Evolutionary conservation across 2,888 invertebrate species (phyloP).

Genomic region (Dasysyrphus albostriatus): DNA sequence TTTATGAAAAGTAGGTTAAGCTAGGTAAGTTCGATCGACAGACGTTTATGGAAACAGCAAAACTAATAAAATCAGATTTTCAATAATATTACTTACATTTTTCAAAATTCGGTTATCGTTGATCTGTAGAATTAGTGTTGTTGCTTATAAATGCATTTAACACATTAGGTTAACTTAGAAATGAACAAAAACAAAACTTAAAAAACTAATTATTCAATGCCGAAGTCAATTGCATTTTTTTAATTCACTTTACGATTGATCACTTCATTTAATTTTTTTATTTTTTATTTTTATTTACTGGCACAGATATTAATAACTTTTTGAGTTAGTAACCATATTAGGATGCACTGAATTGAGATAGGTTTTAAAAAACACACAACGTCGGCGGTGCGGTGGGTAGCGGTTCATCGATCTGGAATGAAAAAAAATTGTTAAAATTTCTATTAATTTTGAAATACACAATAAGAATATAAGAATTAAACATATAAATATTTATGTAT

Average conservation of each 20-base stretch:
- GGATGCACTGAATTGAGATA: background rate
- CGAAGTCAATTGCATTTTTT: slow-evolving; percentile 4
- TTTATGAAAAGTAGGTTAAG: no score
- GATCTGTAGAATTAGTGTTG: background rate
- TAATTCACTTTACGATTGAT: background rate
- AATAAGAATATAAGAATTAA: background rate
- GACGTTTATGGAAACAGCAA: no score
- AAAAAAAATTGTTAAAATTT: background rate
- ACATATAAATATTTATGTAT: background rate
- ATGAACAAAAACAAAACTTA: background rate
- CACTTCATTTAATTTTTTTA: background rate
- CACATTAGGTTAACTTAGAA: background rate
- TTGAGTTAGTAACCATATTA: background rate
- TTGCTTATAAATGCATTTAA: background rate
- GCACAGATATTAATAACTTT: background rate
- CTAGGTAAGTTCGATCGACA: no score
- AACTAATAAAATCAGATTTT: background rate
- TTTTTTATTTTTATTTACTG: background rate
- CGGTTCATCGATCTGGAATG: background rate
- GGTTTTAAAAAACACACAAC: background rate
- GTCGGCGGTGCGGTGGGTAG: background rate
- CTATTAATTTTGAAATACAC: background rate
- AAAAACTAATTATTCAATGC: background rate
- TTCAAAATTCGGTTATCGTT: background rate
- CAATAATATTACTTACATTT: background rate